Evolutionary conservation across 2,797 vertebrate genomes (phyloP), one percentile per base, ranked within the genome.

Genomic region (Buphagus erythrorhynchus): DNA sequence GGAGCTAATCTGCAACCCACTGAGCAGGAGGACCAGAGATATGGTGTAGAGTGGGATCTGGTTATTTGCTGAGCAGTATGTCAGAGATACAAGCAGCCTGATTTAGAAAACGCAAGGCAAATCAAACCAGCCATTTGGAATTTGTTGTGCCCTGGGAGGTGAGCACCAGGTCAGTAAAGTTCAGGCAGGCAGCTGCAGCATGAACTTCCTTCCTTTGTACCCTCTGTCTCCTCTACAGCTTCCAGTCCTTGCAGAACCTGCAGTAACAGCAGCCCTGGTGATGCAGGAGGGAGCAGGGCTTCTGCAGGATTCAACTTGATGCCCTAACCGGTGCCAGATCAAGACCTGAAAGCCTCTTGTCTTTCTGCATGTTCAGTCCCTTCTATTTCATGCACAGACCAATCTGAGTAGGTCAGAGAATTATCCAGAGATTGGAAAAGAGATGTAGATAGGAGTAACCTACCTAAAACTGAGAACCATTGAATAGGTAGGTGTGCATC

Each of bases 161-260:
- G 71, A 88, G 65, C 46, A 55, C 75, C 4, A 5, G 67, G 95
- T 93, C 97, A 90, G 68, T 43, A 65, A 94, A 75, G 54, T 88
- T 90, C 72, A 63, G 42, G 59, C 2, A 0, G 22, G 80, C 1
- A 2, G 58, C 83, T 91, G 80, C 88, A 46, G 22, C 7, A 19
- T 61, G 73, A 91, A 83, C 92, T 94, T 97, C 90, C 94, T 88
- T 92, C 91, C 86, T 96, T 89, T 94, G 84, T 85, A 85, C 48
- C 49, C 11, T 0, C 0, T 52, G 0, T 76, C 90, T 92, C 52
- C 55, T 62, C 62, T 61, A 48, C 73, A 91, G 88, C 59, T 52
- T 46, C 62, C 10, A n/a, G 57, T 91, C 58, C n/a, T n/a, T 63
- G 46, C 45, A 21, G 46, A 21, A 54, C 68, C 67, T 72, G 65